These are phyloP conservation scores for Rhingia campestris DNA, from an alignment of 2,888 invertebrate species.

Conservation along the genomic window DNA sequence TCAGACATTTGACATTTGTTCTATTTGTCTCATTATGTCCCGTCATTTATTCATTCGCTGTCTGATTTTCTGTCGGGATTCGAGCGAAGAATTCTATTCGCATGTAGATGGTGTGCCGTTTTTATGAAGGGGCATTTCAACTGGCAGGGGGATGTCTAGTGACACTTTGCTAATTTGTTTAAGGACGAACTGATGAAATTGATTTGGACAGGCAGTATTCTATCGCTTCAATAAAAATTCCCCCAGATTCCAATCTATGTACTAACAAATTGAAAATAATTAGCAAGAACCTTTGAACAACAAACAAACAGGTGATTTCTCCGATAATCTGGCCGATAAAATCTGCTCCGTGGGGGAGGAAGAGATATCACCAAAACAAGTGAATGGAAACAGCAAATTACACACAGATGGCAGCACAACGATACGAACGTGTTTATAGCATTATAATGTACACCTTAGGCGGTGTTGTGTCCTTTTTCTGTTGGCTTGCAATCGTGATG, in stretches of 20 bases:
- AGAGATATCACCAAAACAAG: constrained; percentile 34
- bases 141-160: background rate
- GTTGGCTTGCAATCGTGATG: constrained; percentile 1
- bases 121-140: background rate
- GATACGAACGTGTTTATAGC: constrained; percentile 59
- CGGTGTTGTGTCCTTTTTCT: constrained; percentile 44
- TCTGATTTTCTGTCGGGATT: constrained; percentile 7
- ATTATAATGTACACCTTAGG: constrained; percentile 58
- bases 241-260: background rate
- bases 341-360: constrained; percentile 13
- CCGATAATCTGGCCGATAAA: background rate
- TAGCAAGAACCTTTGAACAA: constrained; percentile 5
- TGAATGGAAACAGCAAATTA: constrained; percentile 49
- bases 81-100: too few species aligned
- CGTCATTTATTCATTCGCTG: constrained; percentile 42
- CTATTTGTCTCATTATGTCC: constrained; percentile 55
- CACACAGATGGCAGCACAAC: constrained; percentile 54
- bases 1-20: constrained; percentile 54
- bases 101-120: background rate
- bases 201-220: background rate
- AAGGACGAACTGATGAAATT: constrained; percentile 1
- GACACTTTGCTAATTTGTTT: constrained; percentile 2
- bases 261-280: constrained; percentile 49
- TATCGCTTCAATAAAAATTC: background rate
- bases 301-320: background rate